Evolutionary conservation across 2,797 vertebrate species (phyloP), one percentile per base, ranked within the genome.

Genomic region (Phrynocephalus guinanensis): DNA sequence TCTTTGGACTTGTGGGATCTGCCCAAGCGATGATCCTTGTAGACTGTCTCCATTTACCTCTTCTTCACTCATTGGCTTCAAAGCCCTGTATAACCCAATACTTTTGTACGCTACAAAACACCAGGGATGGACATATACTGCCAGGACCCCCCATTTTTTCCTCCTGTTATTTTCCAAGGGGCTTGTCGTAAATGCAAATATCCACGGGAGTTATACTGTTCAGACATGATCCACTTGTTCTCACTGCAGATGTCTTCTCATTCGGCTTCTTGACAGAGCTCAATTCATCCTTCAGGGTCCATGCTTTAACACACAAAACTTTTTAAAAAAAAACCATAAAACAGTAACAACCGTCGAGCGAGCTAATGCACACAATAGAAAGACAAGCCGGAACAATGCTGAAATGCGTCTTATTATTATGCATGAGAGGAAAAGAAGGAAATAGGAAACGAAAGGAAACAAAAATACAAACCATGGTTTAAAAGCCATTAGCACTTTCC

Each of bases 261-360:
- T 88, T 92, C 89, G 87, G 86, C 94, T 95, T 90, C 89, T 79
- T 28, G 87, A 68, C 83, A 91, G 91, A 91, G 90, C 84, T 93
- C 86, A 81, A 84, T 90, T 93, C 90, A 78, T 90, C 94, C 94
- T 92, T 93, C 92, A 92, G 83, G 91, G 93, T 94, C 93, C 91
- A 90, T 89, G 26, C 88, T 94, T 93, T 89, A 96, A 84, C 92
- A 93, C 83, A 94, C 92, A 93, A 97, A 96, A 93, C 93, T 89
- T 95, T 93, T 96, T 44, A 0, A 0, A 44, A 44, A 83, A 92
- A 93, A 94, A n/a, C n/a, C 92, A 94, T 96, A 96, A 93, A 94
- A 95, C 96, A 96, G 94, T 96, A 92, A 96, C 91, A 96, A 94
- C 95, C 95, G 86, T 95, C 95, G 93, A 94, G 95, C 95, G 88